Evolutionary conservation across 1,140 invertebrate genomes (phyloP).

Genomic region (Andricus grossulariae): DNA sequence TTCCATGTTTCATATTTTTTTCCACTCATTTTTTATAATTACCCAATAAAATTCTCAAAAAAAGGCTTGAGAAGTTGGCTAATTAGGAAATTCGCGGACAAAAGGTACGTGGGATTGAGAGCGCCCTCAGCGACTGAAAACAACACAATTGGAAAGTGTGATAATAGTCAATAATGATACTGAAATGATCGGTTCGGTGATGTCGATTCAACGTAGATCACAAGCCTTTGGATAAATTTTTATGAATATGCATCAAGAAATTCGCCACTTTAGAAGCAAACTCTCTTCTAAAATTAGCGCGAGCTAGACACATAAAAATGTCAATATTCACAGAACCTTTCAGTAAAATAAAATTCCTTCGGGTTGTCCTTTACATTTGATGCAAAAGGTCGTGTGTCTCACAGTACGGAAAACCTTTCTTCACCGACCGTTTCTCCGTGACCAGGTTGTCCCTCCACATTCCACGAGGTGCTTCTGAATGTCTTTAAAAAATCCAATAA

Average conservation of each 20-base stretch:
- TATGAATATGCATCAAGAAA: neutral
- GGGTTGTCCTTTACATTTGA: too few species aligned
- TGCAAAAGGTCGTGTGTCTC: neutral
- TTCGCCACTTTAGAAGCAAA: slow-evolving; percentile 1
- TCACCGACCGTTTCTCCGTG: neutral
- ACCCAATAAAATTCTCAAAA: too few species aligned
- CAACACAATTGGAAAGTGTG: neutral
- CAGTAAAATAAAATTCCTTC: too few species aligned
- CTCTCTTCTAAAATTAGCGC: neutral
- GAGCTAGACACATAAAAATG: neutral
- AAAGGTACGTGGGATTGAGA: too few species aligned
- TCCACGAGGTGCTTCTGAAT: neutral
- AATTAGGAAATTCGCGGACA: too few species aligned
- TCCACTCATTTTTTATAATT: too few species aligned
- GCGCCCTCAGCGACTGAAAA: too few species aligned
- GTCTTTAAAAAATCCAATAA: neutral
- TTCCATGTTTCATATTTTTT: too few species aligned
- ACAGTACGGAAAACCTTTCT: slow-evolving; percentile 4
- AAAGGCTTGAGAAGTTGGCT: too few species aligned
- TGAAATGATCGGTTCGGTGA: slow-evolving; percentile 26
- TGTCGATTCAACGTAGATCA: slow-evolving; percentile 4
- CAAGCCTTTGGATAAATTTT: slow-evolving; percentile 18
- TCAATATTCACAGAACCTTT: slow-evolving; percentile 3
- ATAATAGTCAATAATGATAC: neutral
- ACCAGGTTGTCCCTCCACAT: neutral